Conservation (phyloP, 2,888 invertebrate genomes). For the Andrena flavipes region DNA sequence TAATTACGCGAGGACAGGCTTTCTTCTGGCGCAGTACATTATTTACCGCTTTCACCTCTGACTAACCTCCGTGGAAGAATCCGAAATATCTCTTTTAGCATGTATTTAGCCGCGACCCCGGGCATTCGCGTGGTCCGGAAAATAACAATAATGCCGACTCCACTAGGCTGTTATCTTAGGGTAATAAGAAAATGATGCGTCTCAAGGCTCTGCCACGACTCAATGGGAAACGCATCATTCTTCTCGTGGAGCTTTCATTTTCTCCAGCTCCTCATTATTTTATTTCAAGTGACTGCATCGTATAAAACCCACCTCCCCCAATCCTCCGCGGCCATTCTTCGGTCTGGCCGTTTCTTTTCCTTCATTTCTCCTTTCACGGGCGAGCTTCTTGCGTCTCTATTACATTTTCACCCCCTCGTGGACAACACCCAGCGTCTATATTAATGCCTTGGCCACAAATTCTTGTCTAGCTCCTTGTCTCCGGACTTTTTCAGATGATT, state of each 20-base stretch:
- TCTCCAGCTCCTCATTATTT: constrained; percentile 72
- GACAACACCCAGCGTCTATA: constrained; percentile 41
- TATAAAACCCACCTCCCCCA: constrained; percentile 60
- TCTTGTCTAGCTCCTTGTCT: constrained; percentile 23
- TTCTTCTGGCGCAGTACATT: constrained; percentile 9
- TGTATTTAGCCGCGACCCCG: constrained; percentile 49
- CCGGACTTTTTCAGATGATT: neutral
- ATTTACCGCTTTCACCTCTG: constrained; percentile 37
- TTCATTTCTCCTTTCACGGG: constrained; percentile 20
- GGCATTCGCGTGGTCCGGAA: constrained; percentile 40
- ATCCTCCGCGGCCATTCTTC: constrained; percentile 42
- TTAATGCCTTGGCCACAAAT: constrained; percentile 43
- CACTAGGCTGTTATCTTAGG: constrained; percentile 19
- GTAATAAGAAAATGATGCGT: constrained; percentile 53
- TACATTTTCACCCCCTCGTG: constrained; percentile 38
- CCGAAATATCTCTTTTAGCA: constrained; percentile 48
- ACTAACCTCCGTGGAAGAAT: constrained; percentile 11
- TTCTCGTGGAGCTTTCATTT: constrained; percentile 52
- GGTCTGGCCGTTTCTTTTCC: neutral
- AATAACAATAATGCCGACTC: constrained; percentile 37
- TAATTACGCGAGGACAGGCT: constrained; percentile 30
- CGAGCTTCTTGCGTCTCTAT: constrained; percentile 28
- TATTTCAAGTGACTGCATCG: constrained; percentile 70
- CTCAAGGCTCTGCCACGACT: constrained; percentile 24
- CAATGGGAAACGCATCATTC: constrained; percentile 53